These are phyloP conservation scores for Ceriagrion tenellum DNA, from an alignment of 2,888 invertebrate genomes.

Conservation along the genomic window DNA sequence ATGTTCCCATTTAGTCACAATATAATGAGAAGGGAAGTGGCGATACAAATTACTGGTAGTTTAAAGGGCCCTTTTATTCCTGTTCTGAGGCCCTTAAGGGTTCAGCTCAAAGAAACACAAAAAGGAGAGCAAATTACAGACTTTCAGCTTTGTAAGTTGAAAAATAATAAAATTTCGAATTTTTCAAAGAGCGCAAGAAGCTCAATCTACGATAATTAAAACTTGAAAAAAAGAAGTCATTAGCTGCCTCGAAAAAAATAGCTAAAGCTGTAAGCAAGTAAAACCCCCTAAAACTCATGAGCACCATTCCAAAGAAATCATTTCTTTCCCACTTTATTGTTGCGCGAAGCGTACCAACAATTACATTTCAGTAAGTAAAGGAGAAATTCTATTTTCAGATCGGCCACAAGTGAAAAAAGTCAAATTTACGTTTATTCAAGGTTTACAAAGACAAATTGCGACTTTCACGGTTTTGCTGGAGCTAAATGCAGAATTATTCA, in stretches of 20 bases:
- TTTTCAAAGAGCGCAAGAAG: background rate
- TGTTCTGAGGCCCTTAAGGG: background rate
- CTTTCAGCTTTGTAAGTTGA: background rate
- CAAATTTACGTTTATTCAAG: no score
- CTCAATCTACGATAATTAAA: background rate
- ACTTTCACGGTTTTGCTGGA: no score
- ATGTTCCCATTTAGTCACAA: background rate
- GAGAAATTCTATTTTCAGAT: no score
- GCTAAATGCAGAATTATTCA: no score
- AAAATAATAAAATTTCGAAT: background rate
- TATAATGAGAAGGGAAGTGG: background rate
- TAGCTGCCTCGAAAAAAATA: background rate
- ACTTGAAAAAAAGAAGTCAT: background rate
- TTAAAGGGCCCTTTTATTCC: background rate
- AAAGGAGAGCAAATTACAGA: background rate
- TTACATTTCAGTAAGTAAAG: no score
- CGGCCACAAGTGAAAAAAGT: no score
- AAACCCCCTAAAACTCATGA: no score
- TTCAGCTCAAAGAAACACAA: background rate
- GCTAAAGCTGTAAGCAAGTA: no score
- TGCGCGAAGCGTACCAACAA: no score
- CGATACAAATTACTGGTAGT: background rate
- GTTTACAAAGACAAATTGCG: no score
- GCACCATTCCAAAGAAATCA: no score
- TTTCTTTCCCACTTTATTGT: no score